Evolutionary conservation across 2,888 invertebrate species (phyloP).

Genomic region (Lasius platythorax): DNA sequence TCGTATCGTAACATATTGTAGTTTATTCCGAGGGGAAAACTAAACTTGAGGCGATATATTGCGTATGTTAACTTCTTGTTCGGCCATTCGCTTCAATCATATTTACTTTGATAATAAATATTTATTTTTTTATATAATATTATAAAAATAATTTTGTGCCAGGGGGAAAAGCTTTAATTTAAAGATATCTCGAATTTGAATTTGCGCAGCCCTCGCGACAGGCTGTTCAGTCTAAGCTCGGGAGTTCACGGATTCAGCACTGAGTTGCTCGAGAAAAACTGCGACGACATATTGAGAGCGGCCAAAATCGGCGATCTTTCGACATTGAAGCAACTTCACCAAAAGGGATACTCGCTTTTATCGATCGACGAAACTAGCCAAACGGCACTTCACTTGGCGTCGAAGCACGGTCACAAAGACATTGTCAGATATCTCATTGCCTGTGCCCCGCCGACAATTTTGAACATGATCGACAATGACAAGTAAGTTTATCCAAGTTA

Average conservation of each 20-base stretch:
- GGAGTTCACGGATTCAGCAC: slow-evolving; percentile 87
- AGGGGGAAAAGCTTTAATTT: not conserved
- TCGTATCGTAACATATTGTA: not conserved
- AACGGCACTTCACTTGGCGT: slow-evolving; percentile 96
- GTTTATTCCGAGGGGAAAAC: slow-evolving; percentile 24
- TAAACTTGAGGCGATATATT: slow-evolving; percentile 12
- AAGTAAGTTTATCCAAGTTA: slow-evolving; percentile 87
- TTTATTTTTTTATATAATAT: not conserved
- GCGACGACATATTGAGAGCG: slow-evolving; percentile 93
- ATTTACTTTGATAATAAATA: slow-evolving; percentile 30
- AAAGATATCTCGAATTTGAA: not conserved
- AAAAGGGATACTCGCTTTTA: slow-evolving; percentile 93
- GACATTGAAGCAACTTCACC: slow-evolving; percentile 93
- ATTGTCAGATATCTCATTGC: slow-evolving; percentile 96
- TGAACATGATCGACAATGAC: slow-evolving; percentile 95
- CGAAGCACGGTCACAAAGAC: slow-evolving; percentile 95
- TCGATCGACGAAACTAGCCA: slow-evolving; percentile 94
- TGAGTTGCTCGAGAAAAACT: slow-evolving; percentile 93
- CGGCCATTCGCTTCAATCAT: slow-evolving; percentile 24
- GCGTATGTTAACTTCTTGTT: not conserved
- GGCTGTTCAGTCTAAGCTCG: slow-evolving; percentile 83
- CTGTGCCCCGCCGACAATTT: slow-evolving; percentile 93
- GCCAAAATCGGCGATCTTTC: slow-evolving; percentile 94
- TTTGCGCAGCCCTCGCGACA: slow-evolving; percentile 81
- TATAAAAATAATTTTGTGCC: not conserved